These are phyloP conservation scores for Myocastor coypus DNA, from an alignment of 2,113 vertebrate species.

Conservation along the genomic window DNA sequence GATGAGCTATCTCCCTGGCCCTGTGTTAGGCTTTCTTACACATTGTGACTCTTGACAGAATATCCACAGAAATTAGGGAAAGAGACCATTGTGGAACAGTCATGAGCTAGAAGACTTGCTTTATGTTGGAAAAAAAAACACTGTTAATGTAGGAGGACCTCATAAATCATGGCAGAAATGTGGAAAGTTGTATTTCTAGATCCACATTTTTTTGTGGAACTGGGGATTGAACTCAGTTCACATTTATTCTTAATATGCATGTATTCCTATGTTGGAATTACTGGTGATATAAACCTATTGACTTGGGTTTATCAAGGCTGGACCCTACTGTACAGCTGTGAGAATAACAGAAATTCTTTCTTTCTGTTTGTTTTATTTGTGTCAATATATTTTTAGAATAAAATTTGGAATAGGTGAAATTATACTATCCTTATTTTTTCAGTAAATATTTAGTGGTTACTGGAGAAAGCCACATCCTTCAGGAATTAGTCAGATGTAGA, in stretches of 20 bases:
- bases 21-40: background rate
- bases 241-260: background rate
- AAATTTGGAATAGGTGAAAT: conserved; percentile 2
- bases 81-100: background rate
- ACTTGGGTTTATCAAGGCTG: background rate
- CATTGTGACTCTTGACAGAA: background rate
- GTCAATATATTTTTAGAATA: background rate
- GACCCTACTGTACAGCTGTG: background rate
- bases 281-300: background rate
- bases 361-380: background rate
- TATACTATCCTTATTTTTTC: background rate
- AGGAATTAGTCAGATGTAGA: conserved; percentile 33
- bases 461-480: background rate
- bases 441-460: conserved; percentile 43
- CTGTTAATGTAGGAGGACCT: background rate
- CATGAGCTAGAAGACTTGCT: background rate
- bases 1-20: too few relatives aligned
- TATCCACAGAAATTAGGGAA: background rate
- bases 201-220: background rate
- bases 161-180: background rate
- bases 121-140: background rate
- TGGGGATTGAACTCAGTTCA: too few relatives aligned
- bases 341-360: background rate
- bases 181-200: background rate
- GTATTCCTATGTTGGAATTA: background rate